Conservation (phyloP, 2,888 invertebrate species). For the Oscheius sp. region DNA sequence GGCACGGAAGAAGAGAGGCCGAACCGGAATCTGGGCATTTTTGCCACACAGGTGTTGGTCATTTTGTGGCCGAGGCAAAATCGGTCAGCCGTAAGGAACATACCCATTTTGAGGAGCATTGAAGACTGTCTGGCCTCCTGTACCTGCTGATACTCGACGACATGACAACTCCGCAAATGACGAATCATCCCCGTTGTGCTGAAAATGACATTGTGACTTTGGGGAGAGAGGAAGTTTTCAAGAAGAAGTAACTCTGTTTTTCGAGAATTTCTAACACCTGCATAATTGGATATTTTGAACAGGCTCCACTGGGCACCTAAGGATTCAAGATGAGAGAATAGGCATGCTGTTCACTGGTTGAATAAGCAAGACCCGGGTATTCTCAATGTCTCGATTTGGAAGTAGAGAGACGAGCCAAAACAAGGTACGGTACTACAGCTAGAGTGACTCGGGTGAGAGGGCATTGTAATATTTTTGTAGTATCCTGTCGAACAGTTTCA, state of each 20-base stretch:
- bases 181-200: constrained; percentile 73
- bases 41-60: constrained; percentile 18
- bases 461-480: too few species aligned
- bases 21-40: not conserved
- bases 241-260: not conserved
- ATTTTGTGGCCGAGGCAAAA: not conserved
- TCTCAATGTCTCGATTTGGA: constrained; percentile 7
- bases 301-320: constrained; percentile 28
- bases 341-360: constrained; percentile 29
- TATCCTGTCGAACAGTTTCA: too few species aligned
- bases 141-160: constrained; percentile 61
- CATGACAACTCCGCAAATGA: constrained; percentile 70
- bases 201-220: constrained; percentile 36
- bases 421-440: too few species aligned
- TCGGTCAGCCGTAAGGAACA: constrained; percentile 28
- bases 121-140: constrained; percentile 62
- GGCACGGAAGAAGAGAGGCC: not conserved
- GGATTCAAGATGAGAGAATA: constrained; percentile 26
- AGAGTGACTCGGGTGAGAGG: too few species aligned
- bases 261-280: constrained; percentile 4
- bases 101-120: constrained; percentile 62
- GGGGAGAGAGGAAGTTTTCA: not conserved
- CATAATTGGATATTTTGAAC: constrained; percentile 30
- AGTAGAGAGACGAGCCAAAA: too few species aligned
- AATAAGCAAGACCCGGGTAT: constrained; percentile 30